Evolutionary conservation across 2,888 invertebrate species (phyloP).

Genomic region (Salpingus planirostris): DNA sequence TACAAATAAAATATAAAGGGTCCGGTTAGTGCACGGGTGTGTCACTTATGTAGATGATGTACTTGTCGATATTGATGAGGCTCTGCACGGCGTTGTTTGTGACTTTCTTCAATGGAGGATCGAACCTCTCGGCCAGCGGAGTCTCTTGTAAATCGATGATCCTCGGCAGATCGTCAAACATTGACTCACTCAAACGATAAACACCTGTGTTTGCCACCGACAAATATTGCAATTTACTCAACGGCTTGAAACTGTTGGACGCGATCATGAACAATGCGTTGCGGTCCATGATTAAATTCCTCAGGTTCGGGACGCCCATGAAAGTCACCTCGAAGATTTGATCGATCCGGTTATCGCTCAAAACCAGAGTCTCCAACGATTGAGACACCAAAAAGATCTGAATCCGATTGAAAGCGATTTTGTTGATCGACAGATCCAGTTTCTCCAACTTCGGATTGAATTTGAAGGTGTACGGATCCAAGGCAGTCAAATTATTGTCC

Average conservation of each 20-base stretch:
- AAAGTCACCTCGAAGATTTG: conserved; percentile 35
- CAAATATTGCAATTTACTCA: conserved; percentile 32
- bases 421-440: conserved; percentile 33
- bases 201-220: conserved; percentile 36
- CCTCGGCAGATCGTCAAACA: conserved; percentile 34
- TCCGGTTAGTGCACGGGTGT: too few relatives aligned
- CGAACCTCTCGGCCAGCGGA: conserved; percentile 32
- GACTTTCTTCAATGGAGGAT: conserved; percentile 34
- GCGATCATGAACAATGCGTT: conserved; percentile 30
- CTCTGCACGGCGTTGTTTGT: conserved; percentile 28
- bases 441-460: conserved; percentile 30
- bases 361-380: conserved; percentile 31
- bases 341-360: conserved; percentile 32
- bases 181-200: conserved; percentile 29
- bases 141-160: conserved; percentile 35
- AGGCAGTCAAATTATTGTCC: conserved; percentile 29
- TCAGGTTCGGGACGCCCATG: conserved; percentile 31
- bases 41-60: conserved; percentile 8
- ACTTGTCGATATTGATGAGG: conserved; percentile 26
- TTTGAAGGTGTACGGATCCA: conserved; percentile 33
- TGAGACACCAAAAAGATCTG: conserved; percentile 31
- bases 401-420: conserved; percentile 27
- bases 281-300: conserved; percentile 31
- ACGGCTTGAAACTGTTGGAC: conserved; percentile 30
- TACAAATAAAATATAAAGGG: too few relatives aligned